Evolutionary conservation across 2,888 invertebrate species (phyloP).

Genomic region (Gymnosoma rotundatum): DNA sequence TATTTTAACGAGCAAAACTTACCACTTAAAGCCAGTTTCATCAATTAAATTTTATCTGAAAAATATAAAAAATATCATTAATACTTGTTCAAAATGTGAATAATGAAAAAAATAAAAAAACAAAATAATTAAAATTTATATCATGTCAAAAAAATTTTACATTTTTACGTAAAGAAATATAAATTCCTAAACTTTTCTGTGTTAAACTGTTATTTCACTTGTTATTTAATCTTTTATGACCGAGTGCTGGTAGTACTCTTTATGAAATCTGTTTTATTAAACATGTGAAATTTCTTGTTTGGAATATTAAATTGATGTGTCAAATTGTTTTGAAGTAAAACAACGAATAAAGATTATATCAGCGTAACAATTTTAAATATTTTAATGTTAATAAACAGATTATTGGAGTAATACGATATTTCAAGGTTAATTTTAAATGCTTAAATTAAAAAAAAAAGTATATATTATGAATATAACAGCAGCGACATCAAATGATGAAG

Average conservation of each 20-base stretch:
- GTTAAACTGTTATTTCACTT: conserved; percentile 48
- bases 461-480: neutral
- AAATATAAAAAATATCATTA: neutral
- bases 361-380: conserved; percentile 18
- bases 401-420: conserved; percentile 55
- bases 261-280: conserved; percentile 21
- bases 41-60: conserved; percentile 1
- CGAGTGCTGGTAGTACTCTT: conserved; percentile 6
- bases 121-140: conserved; percentile 51
- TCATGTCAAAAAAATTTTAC: conserved; percentile 37
- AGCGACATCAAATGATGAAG: neutral
- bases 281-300: conserved; percentile 56
- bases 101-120: neutral
- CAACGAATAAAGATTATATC: neutral
- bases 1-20: conserved; percentile 3
- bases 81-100: neutral
- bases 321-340: conserved; percentile 26
- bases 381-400: conserved; percentile 44
- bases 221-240: conserved; percentile 46
- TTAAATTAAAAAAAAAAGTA: conserved; percentile 1
- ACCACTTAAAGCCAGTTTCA: conserved; percentile 41
- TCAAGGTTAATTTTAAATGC: conserved; percentile 59
- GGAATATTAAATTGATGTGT: conserved; percentile 56
- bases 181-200: conserved; percentile 9
- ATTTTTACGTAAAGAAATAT: conserved; percentile 32